Evolutionary conservation across 2,888 invertebrate genomes (phyloP).

Genomic region (Pterostichus niger): DNA sequence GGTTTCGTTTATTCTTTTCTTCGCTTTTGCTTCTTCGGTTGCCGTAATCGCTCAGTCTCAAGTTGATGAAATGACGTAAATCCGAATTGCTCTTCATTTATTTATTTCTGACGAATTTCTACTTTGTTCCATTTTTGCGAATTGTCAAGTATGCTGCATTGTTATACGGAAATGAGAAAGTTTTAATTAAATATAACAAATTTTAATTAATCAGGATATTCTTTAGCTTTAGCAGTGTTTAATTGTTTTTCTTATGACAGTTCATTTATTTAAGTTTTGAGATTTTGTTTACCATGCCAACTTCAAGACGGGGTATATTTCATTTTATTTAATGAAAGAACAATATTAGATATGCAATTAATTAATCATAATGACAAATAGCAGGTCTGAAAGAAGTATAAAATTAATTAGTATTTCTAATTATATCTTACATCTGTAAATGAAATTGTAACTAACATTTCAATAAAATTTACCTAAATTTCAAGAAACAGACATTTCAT

Average conservation of each 20-base stretch:
- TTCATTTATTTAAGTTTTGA: conserved; percentile 44
- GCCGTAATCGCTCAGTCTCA: conserved; percentile 40
- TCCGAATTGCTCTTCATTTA: conserved; percentile 43
- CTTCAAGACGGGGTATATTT: conserved; percentile 7
- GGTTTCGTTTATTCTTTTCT: conserved; percentile 54
- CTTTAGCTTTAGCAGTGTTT: conserved; percentile 20
- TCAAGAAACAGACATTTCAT: no score
- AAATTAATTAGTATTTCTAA: no score
- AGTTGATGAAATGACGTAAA: conserved; percentile 43
- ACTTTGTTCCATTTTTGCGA: conserved; percentile 17
- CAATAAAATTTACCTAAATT: no score
- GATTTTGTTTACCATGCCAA: conserved; percentile 19
- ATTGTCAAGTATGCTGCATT: conserved; percentile 2
- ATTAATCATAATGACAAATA: conserved; percentile 35
- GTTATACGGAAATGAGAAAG: conserved; percentile 23
- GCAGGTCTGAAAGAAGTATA: not conserved
- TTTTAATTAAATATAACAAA: conserved; percentile 56
- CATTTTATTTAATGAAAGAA: conserved; percentile 37
- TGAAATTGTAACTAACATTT: no score
- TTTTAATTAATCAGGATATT: conserved; percentile 54
- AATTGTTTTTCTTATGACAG: conserved; percentile 53
- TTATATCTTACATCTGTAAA: no score
- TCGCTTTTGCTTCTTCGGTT: conserved; percentile 12
- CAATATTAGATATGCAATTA: conserved; percentile 28
- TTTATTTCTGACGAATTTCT: conserved; percentile 26